Percentiles rank a stretch among this genome's conserved stretches.
Conservation (phyloP, 2,888 invertebrate genomes). For the Listrodromus nycthemerus region DNA sequence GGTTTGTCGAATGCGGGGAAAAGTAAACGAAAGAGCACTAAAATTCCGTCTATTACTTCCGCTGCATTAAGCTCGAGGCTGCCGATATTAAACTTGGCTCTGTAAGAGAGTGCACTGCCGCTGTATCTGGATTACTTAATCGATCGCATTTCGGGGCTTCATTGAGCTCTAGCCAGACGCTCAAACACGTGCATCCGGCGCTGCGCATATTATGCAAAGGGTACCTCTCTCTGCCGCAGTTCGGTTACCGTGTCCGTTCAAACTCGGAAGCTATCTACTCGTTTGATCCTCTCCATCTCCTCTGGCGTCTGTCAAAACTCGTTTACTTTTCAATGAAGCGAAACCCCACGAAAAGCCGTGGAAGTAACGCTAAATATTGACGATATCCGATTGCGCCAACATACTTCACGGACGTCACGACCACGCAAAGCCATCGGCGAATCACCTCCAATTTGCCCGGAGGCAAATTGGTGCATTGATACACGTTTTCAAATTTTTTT, state of each 20-base stretch:
- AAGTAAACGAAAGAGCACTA: constrained; percentile 15
- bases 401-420: neutral
- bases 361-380: constrained; percentile 26
- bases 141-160: constrained; percentile 61
- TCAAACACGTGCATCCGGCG: constrained; percentile 26
- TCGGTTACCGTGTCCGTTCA: constrained; percentile 10
- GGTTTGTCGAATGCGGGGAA: neutral
- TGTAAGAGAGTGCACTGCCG: constrained; percentile 18
- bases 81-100: constrained; percentile 63
- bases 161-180: constrained; percentile 62
- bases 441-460: neutral
- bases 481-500: neutral
- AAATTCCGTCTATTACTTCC: constrained; percentile 64
- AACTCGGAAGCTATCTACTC: constrained; percentile 13
- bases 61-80: constrained; percentile 63
- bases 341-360: neutral
- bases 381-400: neutral
- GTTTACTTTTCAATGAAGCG: constrained; percentile 44
- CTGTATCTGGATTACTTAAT: constrained; percentile 63
- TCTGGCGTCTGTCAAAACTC: constrained; percentile 6
- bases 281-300: constrained; percentile 31
- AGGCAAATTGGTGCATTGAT: neutral
- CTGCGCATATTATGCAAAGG: constrained; percentile 53
- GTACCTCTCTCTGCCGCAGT: constrained; percentile 46
- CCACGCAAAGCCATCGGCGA: neutral